A percentile compares a stretch with the other conserved stretches of the same genome.
phyloP scores from a whole-genome alignment of 2,797 vertebrate species.

The Sphenodon punctatus region DNA sequence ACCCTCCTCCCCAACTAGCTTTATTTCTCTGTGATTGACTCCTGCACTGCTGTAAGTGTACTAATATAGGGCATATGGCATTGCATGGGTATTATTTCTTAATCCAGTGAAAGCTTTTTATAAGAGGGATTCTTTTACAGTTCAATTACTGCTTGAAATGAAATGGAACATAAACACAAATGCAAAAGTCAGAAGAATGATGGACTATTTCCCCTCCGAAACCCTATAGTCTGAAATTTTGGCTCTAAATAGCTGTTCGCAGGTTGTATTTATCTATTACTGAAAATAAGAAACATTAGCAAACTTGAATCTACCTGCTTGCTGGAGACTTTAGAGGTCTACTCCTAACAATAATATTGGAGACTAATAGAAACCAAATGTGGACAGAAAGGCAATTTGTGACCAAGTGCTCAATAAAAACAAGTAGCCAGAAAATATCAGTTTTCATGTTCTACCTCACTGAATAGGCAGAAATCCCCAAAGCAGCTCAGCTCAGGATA shows the following conservation, averaged over 20 bases:
- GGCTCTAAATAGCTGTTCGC: background rate
- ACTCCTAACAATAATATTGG: background rate
- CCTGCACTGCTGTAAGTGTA: background rate
- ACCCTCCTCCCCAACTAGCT: background rate
- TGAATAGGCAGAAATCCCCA: background rate
- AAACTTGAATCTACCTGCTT: conserved; percentile 5
- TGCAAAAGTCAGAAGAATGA: background rate
- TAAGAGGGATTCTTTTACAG: background rate
- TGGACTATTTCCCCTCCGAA: background rate
- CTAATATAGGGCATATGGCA: background rate
- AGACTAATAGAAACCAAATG: conserved; percentile 14
- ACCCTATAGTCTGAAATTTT: background rate
- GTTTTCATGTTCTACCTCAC: background rate
- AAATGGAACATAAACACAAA: background rate
- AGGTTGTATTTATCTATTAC: background rate
- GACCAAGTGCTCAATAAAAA: background rate
- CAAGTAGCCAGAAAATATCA: background rate
- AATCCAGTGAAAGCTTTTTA: background rate
- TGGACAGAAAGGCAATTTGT: background rate
- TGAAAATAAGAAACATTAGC: background rate
- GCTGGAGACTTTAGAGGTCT: background rate
- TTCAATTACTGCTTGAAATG: background rate
- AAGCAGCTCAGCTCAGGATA: background rate
- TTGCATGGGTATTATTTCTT: background rate
- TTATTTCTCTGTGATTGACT: background rate